Conservation (phyloP, 2,113 vertebrate genomes). For the Proterorhinus semilunaris region DNA sequence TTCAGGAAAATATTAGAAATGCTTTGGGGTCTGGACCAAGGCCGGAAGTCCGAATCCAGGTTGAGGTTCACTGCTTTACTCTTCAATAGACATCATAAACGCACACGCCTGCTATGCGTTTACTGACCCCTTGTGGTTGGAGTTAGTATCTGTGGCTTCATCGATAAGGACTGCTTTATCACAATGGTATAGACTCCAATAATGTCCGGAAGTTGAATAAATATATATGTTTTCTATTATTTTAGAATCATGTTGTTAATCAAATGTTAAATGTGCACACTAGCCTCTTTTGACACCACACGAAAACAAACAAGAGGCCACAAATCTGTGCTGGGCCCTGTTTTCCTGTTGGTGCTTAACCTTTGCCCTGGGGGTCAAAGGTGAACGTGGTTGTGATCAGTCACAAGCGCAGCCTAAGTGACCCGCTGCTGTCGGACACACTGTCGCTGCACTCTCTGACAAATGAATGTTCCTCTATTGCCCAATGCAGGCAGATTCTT, state of each 20-base stretch:
- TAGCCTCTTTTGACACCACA: neutral
- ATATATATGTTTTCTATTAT: too few species aligned
- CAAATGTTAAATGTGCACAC: neutral
- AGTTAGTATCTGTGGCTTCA: neutral
- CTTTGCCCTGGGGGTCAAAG: constrained; percentile 41
- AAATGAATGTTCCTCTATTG: neutral
- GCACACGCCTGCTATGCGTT: neutral
- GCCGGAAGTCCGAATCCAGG: neutral
- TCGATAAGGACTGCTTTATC: neutral
- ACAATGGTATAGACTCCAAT: neutral
- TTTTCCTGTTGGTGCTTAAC: constrained; percentile 45
- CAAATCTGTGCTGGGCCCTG: neutral
- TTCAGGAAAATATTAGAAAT: too few species aligned
- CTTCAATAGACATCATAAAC: neutral
- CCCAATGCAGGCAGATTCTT: neutral
- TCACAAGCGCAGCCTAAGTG: constrained; percentile 24
- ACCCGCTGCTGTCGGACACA: neutral
- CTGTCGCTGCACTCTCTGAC: constrained; percentile 1
- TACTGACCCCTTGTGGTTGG: neutral
- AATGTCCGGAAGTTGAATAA: too few species aligned
- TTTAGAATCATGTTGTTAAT: too few species aligned
- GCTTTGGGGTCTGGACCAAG: too few species aligned
- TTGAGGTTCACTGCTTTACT: neutral
- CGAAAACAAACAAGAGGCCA: constrained; percentile 12
- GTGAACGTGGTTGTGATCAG: constrained; percentile 36